Percentiles rank a stretch among this genome's conserved stretches.
Evolutionary conservation across 2,888 invertebrate genomes (phyloP).

Genomic region (Galerucella nymphaeae): DNA sequence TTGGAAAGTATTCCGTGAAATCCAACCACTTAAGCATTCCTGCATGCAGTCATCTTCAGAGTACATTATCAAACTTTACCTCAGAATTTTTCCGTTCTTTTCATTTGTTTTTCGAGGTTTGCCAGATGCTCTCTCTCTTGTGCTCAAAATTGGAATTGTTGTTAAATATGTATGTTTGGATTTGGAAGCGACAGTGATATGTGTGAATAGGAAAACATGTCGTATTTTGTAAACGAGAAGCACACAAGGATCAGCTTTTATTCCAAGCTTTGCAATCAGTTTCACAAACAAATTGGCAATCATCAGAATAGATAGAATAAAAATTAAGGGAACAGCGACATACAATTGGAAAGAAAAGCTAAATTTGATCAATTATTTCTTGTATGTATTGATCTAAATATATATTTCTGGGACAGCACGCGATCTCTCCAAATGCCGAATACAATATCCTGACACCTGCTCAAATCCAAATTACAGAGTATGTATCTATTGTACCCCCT

Average conservation of each 20-base stretch:
- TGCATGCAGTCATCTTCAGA: constrained; percentile 37
- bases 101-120: constrained; percentile 19
- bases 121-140: constrained; percentile 20
- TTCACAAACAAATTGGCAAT: not conserved
- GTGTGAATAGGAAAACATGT: constrained; percentile 25
- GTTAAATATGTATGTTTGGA: constrained; percentile 32
- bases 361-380: no score
- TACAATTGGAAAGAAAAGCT: no score
- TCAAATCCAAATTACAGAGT: no score
- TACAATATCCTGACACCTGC: no score
- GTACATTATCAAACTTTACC: constrained; percentile 34
- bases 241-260: constrained; percentile 18
- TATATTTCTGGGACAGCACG: no score
- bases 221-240: constrained; percentile 9
- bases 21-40: constrained; percentile 39
- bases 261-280: constrained; percentile 5
- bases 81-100: constrained; percentile 17
- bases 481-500: no score
- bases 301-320: no score
- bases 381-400: no score
- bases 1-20: constrained; percentile 37
- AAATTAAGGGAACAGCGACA: no score
- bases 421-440: no score
- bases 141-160: constrained; percentile 28
- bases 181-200: constrained; percentile 27